These are phyloP conservation scores for Lomographa bimaculata DNA, from an alignment of 2,888 invertebrate species.

Conservation along the genomic window DNA sequence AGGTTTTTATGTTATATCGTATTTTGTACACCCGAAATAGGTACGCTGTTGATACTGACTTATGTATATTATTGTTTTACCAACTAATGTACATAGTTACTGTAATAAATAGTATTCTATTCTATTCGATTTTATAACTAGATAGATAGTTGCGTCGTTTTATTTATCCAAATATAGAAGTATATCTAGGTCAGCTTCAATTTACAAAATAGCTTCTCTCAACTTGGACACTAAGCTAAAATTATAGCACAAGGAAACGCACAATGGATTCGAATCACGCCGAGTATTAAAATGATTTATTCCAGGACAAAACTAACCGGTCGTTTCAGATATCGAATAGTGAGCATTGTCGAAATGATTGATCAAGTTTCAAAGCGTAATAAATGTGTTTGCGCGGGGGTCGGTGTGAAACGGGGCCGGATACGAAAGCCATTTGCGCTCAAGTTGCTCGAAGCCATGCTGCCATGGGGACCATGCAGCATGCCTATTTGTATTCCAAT, in stretches of 20 bases:
- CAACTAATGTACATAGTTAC: no score
- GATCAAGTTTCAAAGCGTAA: conserved; percentile 32
- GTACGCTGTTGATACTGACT: no score
- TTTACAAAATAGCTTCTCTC: no score
- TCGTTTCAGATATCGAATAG: conserved; percentile 15
- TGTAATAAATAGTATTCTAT: no score
- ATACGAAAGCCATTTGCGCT: conserved; percentile 47
- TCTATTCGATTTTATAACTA: no score
- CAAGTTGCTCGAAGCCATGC: conserved; percentile 36
- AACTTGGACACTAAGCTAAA: neutral
- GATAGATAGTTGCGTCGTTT: no score
- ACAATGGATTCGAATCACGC: conserved; percentile 5
- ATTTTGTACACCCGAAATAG: no score
- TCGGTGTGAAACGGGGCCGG: conserved; percentile 40
- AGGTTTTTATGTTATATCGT: no score
- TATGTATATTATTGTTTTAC: no score
- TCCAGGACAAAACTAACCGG: conserved; percentile 1
- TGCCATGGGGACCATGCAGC: conserved; percentile 42
- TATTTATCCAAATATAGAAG: no score
- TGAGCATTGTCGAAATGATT: conserved; percentile 27
- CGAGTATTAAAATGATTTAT: conserved; percentile 12
- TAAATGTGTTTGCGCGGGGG: conserved; percentile 37
- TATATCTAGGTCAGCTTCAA: no score
- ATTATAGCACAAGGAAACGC: conserved; percentile 1
- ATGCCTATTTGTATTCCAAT: conserved; percentile 49